A percentile compares a stretch with the other conserved stretches of the same genome.
Conservation (phyloP, 2,113 vertebrate genomes). For the Paraplagusia blochii region DNA sequence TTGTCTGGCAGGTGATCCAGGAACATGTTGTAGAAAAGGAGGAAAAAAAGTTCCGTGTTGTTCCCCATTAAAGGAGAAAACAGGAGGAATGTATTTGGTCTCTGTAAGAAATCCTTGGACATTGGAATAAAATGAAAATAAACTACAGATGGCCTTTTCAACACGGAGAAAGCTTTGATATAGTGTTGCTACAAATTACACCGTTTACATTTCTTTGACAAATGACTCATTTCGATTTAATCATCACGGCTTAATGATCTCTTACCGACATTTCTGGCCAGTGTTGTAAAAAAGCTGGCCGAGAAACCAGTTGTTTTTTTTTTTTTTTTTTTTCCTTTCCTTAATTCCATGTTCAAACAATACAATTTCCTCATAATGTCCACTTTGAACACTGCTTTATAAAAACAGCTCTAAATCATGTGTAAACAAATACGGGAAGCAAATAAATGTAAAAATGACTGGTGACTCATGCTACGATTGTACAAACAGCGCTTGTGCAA, state of each 20-base stretch:
- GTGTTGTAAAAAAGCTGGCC: slow-evolving; percentile 15
- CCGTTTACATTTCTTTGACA: slow-evolving; percentile 9
- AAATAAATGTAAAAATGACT: slow-evolving; percentile 44
- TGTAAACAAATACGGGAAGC: slow-evolving; percentile 42
- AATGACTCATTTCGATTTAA: slow-evolving; percentile 14
- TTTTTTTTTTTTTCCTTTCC: no score
- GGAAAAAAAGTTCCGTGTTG: slow-evolving; percentile 37
- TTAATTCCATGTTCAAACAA: slow-evolving; percentile 32
- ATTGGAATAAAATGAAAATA: slow-evolving; percentile 14
- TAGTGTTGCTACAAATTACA: slow-evolving; percentile 17
- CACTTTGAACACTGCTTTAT: slow-evolving; percentile 32
- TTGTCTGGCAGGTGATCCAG: slow-evolving; percentile 18
- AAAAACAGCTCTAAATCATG: slow-evolving; percentile 38
- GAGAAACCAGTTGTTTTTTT: slow-evolving; percentile 1
- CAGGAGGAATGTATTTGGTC: slow-evolving; percentile 15
- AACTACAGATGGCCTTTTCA: slow-evolving; percentile 39
- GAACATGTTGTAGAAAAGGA: slow-evolving; percentile 14
- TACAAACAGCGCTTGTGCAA: slow-evolving; percentile 51
- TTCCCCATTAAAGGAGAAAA: slow-evolving; percentile 20
- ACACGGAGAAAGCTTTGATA: slow-evolving; percentile 14
- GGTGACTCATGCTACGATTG: slow-evolving; percentile 52
- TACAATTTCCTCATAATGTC: slow-evolving; percentile 13
- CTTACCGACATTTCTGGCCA: slow-evolving; percentile 21
- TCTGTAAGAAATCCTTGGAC: slow-evolving; percentile 4
- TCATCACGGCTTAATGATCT: slow-evolving; percentile 25